A percentile compares a stretch with the other conserved stretches of the same genome.
Evolutionary conservation across 2,797 vertebrate genomes (phyloP).

Genomic region (Avahi laniger): DNA sequence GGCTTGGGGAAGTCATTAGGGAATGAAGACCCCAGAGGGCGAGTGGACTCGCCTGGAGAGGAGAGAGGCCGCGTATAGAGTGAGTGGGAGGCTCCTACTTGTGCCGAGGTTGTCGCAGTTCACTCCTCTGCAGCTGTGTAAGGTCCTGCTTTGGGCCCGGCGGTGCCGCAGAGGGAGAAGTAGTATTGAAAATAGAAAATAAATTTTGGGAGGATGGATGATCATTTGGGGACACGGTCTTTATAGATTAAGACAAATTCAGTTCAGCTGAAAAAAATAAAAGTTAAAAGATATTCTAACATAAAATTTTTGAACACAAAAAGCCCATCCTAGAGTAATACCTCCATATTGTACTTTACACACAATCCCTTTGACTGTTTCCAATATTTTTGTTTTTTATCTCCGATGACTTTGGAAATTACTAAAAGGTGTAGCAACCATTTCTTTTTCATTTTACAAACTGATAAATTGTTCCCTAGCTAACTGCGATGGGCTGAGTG

Average conservation of each 20-base stretch:
- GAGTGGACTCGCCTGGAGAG: background rate
- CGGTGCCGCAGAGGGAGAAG: background rate
- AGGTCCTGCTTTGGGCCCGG: background rate
- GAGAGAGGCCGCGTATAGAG: background rate
- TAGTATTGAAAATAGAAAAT: background rate
- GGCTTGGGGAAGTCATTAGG: background rate
- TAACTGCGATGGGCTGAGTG: background rate
- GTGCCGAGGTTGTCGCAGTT: background rate
- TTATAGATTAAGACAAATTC: background rate
- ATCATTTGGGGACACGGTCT: background rate
- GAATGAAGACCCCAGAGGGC: background rate
- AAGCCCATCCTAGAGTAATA: background rate
- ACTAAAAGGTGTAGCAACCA: background rate
- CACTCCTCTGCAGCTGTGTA: background rate
- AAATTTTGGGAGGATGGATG: background rate
- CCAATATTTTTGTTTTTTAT: background rate
- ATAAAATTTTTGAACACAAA: background rate
- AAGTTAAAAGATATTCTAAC: background rate
- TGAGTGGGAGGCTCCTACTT: background rate
- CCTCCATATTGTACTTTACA: background rate
- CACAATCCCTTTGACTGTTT: background rate
- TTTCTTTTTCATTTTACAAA: background rate
- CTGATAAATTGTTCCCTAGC: background rate
- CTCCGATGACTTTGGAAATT: background rate
- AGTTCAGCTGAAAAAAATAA: background rate